Evolutionary conservation across 2,113 vertebrate genomes (phyloP), one percentile per base, ranked within the genome.

Genomic region (Synodontis membranacea): DNA sequence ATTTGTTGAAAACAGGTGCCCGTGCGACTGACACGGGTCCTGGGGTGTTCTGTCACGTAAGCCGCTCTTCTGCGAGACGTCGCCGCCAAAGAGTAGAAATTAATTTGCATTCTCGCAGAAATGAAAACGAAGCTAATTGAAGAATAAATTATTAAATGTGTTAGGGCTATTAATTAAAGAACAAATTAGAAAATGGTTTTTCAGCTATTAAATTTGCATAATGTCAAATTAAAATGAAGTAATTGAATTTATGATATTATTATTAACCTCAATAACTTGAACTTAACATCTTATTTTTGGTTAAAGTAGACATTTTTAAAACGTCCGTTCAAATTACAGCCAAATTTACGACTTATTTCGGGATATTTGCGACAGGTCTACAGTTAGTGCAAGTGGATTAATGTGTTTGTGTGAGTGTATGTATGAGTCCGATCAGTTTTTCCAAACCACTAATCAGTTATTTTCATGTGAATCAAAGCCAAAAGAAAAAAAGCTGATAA

Each of bases 1-100:
- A 42, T 58, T 56, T 9, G 66, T 28, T 84, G 46, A 42, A 83
- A 83, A 54, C 80, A 66, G 62, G 14, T 46, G 39, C 80, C 80
- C 80, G 31, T 25, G 39, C 21, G 42, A 25, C 56, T 62, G 39
- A 52, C 44, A 70, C 37, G 68, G 39, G 37, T 39, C 3, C 8
- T 72, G 23, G 68, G 10, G 37, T 10, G 10, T 42, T 37, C 8
- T 23, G 68, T 72, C 68, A 42, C 7, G 21, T 23, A 28, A 46
- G 25, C 23, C 14, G 68, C 21, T 21, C 1, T 8, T 23, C 1
- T 39, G 37, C 10, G 9, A 39, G 37, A 21, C 6, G 1, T 1
- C 25, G 1, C 2, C 25, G 12, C 25, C 10, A 2, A 60, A 9
- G 64, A 14, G 60, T 4, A 15, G 28, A 64, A n/a, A 64, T 6